A percentile compares a stretch with the other conserved stretches of the same genome.
These are phyloP conservation scores for Tenthredo scrophulariae DNA, from an alignment of 2,888 invertebrate species.

Conservation along the genomic window DNA sequence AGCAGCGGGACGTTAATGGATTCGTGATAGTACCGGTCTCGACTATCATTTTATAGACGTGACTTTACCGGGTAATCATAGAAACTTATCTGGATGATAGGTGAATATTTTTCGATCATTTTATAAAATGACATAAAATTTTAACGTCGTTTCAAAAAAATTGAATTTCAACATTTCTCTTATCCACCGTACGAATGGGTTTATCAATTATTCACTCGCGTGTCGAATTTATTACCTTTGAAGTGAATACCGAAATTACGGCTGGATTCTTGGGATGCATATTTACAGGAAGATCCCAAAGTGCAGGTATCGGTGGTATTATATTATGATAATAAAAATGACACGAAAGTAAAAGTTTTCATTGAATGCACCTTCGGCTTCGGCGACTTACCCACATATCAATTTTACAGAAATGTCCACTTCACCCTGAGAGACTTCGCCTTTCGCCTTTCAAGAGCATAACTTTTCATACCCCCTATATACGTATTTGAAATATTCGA, in stretches of 20 bases:
- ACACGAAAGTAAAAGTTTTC: constrained; percentile 29
- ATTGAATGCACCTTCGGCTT: constrained; percentile 8
- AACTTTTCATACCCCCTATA: constrained; percentile 28
- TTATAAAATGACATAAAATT: not conserved
- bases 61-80: not conserved
- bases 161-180: not conserved
- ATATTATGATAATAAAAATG: constrained; percentile 35
- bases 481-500: constrained; percentile 42
- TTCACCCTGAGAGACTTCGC: constrained; percentile 35
- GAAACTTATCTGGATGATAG: not conserved
- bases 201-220: not conserved
- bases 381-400: constrained; percentile 55
- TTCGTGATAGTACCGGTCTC: constrained; percentile 22
- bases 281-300: constrained; percentile 29
- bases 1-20: constrained; percentile 40
- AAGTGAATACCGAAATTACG: constrained; percentile 17
- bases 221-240: not conserved
- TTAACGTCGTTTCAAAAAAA: not conserved
- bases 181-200: not conserved
- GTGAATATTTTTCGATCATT: not conserved
- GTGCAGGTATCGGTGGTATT: constrained; percentile 28
- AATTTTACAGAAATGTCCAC: constrained; percentile 46
- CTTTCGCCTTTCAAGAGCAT: not conserved
- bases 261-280: not conserved
- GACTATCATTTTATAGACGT: not conserved